Evolutionary conservation across 2,888 invertebrate genomes (phyloP).

Genomic region (Cheilosia vulpina): DNA sequence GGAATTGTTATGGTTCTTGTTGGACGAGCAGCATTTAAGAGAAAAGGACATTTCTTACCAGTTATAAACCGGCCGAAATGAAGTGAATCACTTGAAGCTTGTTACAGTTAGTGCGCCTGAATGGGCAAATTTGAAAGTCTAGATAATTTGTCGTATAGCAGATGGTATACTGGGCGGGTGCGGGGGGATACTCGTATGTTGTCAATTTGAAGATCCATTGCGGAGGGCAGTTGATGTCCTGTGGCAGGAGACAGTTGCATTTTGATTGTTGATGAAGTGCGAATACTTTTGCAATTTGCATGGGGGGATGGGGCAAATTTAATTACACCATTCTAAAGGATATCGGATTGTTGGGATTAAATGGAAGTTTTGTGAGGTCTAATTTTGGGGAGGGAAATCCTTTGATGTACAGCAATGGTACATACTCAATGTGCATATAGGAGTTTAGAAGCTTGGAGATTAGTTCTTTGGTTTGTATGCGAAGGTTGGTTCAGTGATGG

Average conservation of each 20-base stretch:
- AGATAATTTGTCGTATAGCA: constrained; percentile 10
- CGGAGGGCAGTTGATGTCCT: neutral
- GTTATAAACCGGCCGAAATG: constrained; percentile 10
- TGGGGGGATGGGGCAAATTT: neutral
- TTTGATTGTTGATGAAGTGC: constrained; percentile 8
- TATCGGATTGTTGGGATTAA: neutral
- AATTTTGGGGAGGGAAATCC: too few relatives aligned
- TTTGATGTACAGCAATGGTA: too few relatives aligned
- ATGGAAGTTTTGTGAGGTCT: neutral
- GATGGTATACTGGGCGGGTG: too few relatives aligned
- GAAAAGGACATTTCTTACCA: constrained; percentile 22
- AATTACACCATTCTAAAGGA: constrained; percentile 4
- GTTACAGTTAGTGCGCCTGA: neutral
- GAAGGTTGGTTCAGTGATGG: too few relatives aligned
- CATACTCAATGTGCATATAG: too few relatives aligned
- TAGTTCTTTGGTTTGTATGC: too few relatives aligned
- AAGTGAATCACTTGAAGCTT: constrained; percentile 52
- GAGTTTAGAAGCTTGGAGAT: too few relatives aligned
- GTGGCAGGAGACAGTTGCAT: neutral
- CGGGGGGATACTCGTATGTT: neutral
- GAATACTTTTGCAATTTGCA: neutral
- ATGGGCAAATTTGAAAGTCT: constrained; percentile 18
- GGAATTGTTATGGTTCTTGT: constrained; percentile 36
- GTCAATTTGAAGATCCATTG: constrained; percentile 42
- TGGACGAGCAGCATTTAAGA: constrained; percentile 8